phyloP scores from a whole-genome alignment of 2,888 invertebrate genomes.

The Oxytorus armatus region DNA sequence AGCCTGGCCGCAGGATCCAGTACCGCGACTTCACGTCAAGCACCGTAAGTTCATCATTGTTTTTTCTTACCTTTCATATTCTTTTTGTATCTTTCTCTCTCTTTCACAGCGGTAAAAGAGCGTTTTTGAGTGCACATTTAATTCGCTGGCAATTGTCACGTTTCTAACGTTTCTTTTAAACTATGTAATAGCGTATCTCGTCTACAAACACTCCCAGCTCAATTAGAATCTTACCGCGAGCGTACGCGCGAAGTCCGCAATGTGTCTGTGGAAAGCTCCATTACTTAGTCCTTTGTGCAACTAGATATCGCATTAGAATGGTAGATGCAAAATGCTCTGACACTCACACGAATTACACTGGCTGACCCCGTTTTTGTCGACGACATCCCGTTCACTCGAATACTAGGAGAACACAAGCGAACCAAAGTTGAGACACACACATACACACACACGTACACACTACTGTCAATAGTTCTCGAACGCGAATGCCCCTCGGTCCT shows the following conservation, averaged over 20 bases:
- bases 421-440: conserved; percentile 10
- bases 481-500: conserved; percentile 10
- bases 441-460: conserved; percentile 18
- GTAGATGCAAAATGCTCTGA: no score
- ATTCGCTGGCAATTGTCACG: not conserved
- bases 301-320: no score
- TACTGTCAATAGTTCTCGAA: conserved; percentile 22
- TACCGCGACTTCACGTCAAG: conserved; percentile 89
- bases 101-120: not conserved
- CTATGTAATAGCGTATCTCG: no score
- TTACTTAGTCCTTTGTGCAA: no score
- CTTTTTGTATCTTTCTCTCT: not conserved
- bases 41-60: conserved; percentile 85
- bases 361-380: not conserved
- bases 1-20: conserved; percentile 91
- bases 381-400: not conserved
- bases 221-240: no score
- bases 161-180: no score
- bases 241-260: no score
- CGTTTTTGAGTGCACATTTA: no score
- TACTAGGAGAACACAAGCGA: no score
- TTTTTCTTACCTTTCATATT: not conserved
- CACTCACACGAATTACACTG: no score
- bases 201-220: no score
- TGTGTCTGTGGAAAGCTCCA: no score